These are phyloP conservation scores for Acyrthosiphon pisum DNA, from an alignment of 1,140 invertebrate genomes.

Conservation along the genomic window DNA sequence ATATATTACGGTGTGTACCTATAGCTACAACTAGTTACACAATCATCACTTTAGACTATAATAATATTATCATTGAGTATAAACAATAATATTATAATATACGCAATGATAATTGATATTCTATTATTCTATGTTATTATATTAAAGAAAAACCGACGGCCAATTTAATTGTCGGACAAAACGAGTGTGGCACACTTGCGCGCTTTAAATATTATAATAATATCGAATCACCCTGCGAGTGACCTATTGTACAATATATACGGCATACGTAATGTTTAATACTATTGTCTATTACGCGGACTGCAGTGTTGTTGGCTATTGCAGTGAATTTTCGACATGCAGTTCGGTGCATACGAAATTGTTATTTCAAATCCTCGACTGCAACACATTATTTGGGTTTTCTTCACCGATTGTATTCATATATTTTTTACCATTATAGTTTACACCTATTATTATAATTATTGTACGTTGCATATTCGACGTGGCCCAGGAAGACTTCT, in stretches of 20 bases:
- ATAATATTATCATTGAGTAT: not conserved
- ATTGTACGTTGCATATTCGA: not conserved
- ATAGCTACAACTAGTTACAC: too few species aligned
- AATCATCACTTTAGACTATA: not conserved
- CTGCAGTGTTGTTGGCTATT: too few species aligned
- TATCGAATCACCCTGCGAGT: too few species aligned
- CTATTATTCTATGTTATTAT: not conserved
- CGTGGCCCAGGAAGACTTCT: not conserved
- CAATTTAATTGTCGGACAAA: not conserved
- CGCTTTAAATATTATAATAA: not conserved
- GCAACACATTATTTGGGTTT: not conserved
- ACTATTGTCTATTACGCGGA: too few species aligned
- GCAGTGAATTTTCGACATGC: not conserved
- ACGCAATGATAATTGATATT: too few species aligned
- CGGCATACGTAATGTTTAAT: too few species aligned
- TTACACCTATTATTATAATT: not conserved
- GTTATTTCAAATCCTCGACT: not conserved
- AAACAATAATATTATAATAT: too few species aligned
- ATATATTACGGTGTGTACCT: too few species aligned
- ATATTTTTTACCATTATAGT: too few species aligned
- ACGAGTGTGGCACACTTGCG: not conserved
- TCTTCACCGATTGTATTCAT: too few species aligned
- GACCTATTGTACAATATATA: too few species aligned
- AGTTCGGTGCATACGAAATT: not conserved
- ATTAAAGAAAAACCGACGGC: not conserved